Base-by-base conservation (phyloP, 2,113 vertebrate species). In the Gopherus evgoodei region DNA sequence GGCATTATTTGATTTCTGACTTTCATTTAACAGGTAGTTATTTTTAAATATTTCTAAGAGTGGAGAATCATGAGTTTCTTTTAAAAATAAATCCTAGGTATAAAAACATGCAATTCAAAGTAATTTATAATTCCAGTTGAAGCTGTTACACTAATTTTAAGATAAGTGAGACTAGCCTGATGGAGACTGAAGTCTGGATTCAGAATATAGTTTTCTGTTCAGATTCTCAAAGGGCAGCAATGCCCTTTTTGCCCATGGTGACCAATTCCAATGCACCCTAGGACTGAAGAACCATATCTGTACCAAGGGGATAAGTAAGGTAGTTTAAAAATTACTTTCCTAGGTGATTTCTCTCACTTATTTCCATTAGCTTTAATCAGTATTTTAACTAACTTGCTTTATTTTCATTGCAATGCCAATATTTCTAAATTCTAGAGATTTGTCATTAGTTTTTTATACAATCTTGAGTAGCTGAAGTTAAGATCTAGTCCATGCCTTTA, bases 391-490 rank as follows among this genome's bases (percentile, higher is more conserved):
- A 95, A 95, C 95, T 98, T 91, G 90, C 93, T 96, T 97, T 95
- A 62, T 91, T 95, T 98, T 97, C 94, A 97, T 94, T 96, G 93
- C 94, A 90, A 96, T 90, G 97, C 97, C 95, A 97, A 96, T 94
- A 97, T 97, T 97, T 96, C 89, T 97, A 93, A 89, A 97, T 96
- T 97, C 94, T 95, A 97, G 96, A 94, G 94, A 96, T 96, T 91
- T 96, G 93, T 96, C 95, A 96, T 94, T 96, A 93, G 97, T 97
- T 96, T 62, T 96, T 93, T 97, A 96, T 95, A 94, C 95, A 92
- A 94, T 95, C 95, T 96, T 92, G 95, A 98, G 96, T 91, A 96
- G 95, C 59, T 92, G 94, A 96, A 88, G 94, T 96, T 97, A 97
- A 96, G 96, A 92, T 84, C 83, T 93, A 2, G 0, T 92, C 97